Evolutionary conservation across 2,113 vertebrate genomes (phyloP), one percentile per base, ranked within the genome.

Genomic region (Pardalotus punctatus): DNA sequence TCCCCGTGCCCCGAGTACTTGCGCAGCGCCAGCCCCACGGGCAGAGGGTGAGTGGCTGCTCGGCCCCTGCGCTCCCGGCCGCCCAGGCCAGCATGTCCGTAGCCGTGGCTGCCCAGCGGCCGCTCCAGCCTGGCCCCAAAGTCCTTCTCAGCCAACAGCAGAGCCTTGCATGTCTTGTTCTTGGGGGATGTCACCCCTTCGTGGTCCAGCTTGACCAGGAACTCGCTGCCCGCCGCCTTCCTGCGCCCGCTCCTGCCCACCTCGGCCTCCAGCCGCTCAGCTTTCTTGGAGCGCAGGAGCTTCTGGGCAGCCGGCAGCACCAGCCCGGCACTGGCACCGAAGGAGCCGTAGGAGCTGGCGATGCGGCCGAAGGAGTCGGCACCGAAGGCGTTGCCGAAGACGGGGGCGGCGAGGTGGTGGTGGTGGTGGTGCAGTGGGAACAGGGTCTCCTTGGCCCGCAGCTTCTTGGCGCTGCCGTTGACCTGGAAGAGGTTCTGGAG

Each of bases 171-270:
- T 94, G 98, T 99, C 97, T 99, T 99, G 82, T 99, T 99, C 97
- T 99, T 99, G 61, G 99, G 99, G 19, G 99, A 99, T 3, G 98
- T 99, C 84, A 99, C 99, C 9, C 99, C 99, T 94, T 99, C 99
- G 11, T 99, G 99, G 97, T 99, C 99, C 96, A 99, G 98, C 97
- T 99, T 99, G 72, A 99, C 98, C 85, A 99, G 96, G 93, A 99
- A 99, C 95, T 99, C 99, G 1, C 96, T 4, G 6, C 98, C 78
- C 1, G 69, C 98, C 0, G 97, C 94, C 97, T 98, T 98, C 56
- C 98, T 98, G 69, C 98, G 96, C n/a, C 97, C 65, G 1, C 95
- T 97, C 86, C 97, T 97, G 97, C 80, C 97, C 90, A 92, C 93
- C 90, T 95, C 97, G 0, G 65, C 98, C 97, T 97, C 98, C 74